Evolutionary conservation across 2,888 invertebrate genomes (phyloP).

Genomic region (Philonicus albiceps): DNA sequence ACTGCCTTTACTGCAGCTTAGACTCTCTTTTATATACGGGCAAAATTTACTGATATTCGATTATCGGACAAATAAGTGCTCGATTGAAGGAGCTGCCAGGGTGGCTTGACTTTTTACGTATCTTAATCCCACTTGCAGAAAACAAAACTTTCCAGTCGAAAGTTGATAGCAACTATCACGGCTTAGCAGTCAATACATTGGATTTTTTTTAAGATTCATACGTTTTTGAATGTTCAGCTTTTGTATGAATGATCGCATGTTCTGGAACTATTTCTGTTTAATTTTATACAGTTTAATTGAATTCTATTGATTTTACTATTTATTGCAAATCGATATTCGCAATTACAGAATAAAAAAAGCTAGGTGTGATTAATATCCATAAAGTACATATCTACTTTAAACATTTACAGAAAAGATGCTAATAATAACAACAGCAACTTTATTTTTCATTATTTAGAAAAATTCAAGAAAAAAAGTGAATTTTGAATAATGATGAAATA

Average conservation of each 20-base stretch:
- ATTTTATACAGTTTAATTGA: background rate
- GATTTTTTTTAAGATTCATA: background rate
- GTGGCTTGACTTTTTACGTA: background rate
- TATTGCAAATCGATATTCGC: no score
- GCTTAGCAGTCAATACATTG: background rate
- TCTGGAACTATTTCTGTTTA: background rate
- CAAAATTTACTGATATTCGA: background rate
- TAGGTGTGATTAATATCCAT: background rate
- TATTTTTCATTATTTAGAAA: background rate
- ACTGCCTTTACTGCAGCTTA: background rate
- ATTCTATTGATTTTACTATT: background rate
- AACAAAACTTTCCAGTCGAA: background rate
- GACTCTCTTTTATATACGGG: background rate
- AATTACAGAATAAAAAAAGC: no score
- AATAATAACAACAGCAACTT: no score
- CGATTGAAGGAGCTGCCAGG: background rate
- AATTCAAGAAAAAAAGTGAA: background rate
- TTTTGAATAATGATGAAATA: background rate
- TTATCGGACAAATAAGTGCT: background rate
- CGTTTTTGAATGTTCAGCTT: background rate
- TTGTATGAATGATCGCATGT: background rate
- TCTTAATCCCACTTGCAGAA: constrained; percentile 2
- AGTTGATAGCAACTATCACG: background rate
- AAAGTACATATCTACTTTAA: background rate
- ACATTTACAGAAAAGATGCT: no score